phyloP scores from a whole-genome alignment of 53 echinoderm and acorn worm genomes.

The Glandiceps talaboti region DNA sequence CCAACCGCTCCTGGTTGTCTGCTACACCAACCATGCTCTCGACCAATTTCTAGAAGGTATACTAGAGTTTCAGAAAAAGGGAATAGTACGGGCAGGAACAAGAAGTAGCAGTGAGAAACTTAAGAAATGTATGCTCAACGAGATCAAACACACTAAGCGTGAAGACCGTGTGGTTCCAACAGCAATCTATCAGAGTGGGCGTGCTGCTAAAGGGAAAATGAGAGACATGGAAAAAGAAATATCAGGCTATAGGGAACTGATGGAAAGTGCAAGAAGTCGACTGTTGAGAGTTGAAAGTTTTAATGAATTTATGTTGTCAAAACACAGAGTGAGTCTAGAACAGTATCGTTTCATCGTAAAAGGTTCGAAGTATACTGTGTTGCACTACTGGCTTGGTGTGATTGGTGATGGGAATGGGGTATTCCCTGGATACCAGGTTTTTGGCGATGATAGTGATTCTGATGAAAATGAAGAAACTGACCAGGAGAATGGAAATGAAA shows the following conservation, averaged over 20 bases:
- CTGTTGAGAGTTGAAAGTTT: background rate
- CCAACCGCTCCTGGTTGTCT: constrained; percentile 62
- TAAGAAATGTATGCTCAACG: constrained; percentile 53
- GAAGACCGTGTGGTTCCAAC: background rate
- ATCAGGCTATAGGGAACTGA: background rate
- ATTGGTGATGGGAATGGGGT: constrained; percentile 8
- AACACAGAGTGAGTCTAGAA: constrained; percentile 40
- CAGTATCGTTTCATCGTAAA: constrained; percentile 3
- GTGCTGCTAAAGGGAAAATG: background rate
- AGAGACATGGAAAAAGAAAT: background rate
- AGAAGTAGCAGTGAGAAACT: constrained; percentile 64
- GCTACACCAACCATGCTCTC: constrained; percentile 82
- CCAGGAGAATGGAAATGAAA: background rate
- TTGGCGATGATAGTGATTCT: constrained; percentile 17
- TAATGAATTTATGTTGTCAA: constrained; percentile 26
- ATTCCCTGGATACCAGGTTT: constrained; percentile 7
- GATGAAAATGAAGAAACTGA: constrained; percentile 37
- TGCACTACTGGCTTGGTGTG: constrained; percentile 15
- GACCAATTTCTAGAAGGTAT: constrained; percentile 93
- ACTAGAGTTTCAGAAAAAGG: constrained; percentile 30
- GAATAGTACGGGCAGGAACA: constrained; percentile 72
- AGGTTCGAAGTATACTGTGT: background rate
- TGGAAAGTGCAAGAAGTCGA: background rate
- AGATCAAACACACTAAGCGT: constrained; percentile 11
- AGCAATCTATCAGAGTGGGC: background rate